Conservation (phyloP, 2,888 invertebrate species). For the Drosophila borborema region DNA sequence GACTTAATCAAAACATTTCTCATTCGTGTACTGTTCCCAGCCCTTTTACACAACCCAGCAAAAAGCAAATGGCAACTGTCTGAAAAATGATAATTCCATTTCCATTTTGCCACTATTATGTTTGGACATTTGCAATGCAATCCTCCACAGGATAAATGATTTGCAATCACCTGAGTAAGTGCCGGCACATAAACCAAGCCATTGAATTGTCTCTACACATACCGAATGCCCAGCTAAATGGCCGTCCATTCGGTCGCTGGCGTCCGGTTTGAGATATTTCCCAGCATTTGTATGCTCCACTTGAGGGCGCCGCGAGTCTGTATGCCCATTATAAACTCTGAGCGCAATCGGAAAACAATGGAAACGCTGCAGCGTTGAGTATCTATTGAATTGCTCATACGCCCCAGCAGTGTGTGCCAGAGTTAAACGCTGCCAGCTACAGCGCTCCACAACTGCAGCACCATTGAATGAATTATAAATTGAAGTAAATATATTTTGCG, state of each 20-base stretch:
- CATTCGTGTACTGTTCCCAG: slow-evolving; percentile 31
- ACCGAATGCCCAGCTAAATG: slow-evolving; percentile 39
- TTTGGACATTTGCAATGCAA: slow-evolving; percentile 24
- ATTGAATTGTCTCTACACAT: slow-evolving; percentile 52
- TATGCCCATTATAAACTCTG: slow-evolving; percentile 51
- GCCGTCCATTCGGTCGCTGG: slow-evolving; percentile 44
- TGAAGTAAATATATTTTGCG: slow-evolving; percentile 60
- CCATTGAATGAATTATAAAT: slow-evolving; percentile 60
- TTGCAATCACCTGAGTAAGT: slow-evolving; percentile 55
- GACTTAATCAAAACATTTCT: slow-evolving; percentile 30
- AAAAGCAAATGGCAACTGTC: slow-evolving; percentile 5
- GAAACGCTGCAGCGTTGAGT: slow-evolving; percentile 29
- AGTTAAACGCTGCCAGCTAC: slow-evolving; percentile 16
- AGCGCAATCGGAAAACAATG: slow-evolving; percentile 46
- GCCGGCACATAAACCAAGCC: slow-evolving; percentile 39
- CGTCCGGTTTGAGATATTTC: slow-evolving; percentile 43
- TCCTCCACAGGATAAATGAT: slow-evolving; percentile 50
- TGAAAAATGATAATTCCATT: slow-evolving; percentile 49
- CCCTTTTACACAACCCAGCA: background rate
- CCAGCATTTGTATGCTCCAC: slow-evolving; percentile 59
- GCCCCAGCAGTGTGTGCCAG: slow-evolving; percentile 21
- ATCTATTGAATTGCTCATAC: slow-evolving; percentile 44
- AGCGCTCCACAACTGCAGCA: background rate
- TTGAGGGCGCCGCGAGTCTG: slow-evolving; percentile 31
- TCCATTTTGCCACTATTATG: slow-evolving; percentile 27